These are phyloP conservation scores for Channa argus DNA, from an alignment of 2,113 vertebrate species.

Conservation along the genomic window DNA sequence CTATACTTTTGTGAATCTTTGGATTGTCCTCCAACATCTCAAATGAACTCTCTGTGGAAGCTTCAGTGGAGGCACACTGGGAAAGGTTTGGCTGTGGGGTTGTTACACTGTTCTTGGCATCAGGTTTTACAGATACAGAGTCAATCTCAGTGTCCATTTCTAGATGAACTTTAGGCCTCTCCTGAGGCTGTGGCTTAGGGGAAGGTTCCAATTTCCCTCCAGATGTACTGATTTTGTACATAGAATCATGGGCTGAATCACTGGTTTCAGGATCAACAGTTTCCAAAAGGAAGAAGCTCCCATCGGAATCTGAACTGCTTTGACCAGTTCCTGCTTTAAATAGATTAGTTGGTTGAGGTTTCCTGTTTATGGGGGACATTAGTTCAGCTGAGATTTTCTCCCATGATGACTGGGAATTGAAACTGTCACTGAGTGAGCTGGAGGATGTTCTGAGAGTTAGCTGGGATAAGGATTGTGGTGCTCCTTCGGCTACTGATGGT, in stretches of 20 bases:
- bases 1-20: neutral
- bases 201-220: neutral
- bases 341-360: slow-evolving; percentile 2
- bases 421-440: slow-evolving; percentile 72
- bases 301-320: slow-evolving; percentile 26
- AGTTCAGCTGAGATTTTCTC: slow-evolving; percentile 67
- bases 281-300: slow-evolving; percentile 54
- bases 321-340: slow-evolving; percentile 25
- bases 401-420: slow-evolving; percentile 80
- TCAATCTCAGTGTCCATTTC: neutral
- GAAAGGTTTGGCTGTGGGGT: neutral
- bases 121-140: slow-evolving; percentile 10
- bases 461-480: slow-evolving; percentile 46
- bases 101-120: neutral
- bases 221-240: neutral
- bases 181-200: neutral
- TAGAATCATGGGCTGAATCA: slow-evolving; percentile 4
- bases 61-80: slow-evolving; percentile 45
- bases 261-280: slow-evolving; percentile 34
- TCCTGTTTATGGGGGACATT: slow-evolving; percentile 14
- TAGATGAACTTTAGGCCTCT: slow-evolving; percentile 11
- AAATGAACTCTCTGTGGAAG: slow-evolving; percentile 61
- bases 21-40: slow-evolving; percentile 51
- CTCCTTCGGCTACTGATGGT: neutral
- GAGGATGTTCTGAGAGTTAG: slow-evolving; percentile 44